Percentiles rank a stretch among this genome's conserved stretches.
Evolutionary conservation across 2,797 vertebrate species (phyloP).

Genomic region (Mormyrops boulengeri): DNA sequence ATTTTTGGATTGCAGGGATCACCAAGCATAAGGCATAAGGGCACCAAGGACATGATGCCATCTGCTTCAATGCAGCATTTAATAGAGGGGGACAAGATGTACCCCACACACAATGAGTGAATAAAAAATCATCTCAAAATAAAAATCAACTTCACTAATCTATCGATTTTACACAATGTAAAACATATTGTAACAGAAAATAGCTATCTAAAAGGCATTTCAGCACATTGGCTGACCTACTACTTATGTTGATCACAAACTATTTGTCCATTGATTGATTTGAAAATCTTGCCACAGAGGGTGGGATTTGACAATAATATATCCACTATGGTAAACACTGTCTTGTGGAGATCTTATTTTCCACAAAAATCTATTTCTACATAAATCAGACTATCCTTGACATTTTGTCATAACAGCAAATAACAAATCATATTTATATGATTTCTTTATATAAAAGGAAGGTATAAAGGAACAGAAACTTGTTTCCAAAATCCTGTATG

Average conservation of each 20-base stretch:
- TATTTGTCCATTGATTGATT: not conserved
- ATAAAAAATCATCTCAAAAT: not conserved
- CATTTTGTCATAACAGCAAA: not conserved
- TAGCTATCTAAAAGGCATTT: not conserved
- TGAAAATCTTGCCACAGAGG: not conserved
- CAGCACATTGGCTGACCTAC: not conserved
- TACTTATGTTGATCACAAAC: not conserved
- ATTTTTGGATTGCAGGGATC: not conserved
- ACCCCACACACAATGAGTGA: not conserved
- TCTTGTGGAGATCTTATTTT: not conserved
- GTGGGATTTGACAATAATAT: not conserved
- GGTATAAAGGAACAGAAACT: not conserved
- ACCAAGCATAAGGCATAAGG: not conserved
- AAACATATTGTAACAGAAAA: not conserved
- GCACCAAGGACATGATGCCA: not conserved
- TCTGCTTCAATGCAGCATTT: not conserved
- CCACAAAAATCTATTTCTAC: not conserved
- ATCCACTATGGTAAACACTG: not conserved
- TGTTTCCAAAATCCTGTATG: not conserved
- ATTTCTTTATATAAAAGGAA: not conserved
- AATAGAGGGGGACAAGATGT: not conserved
- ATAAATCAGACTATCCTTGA: not conserved
- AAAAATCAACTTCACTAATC: not conserved
- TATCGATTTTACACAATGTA: not conserved
- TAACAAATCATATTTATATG: not conserved